Conservation (phyloP, 2,113 vertebrate species). For the Galbula dea region DNA sequence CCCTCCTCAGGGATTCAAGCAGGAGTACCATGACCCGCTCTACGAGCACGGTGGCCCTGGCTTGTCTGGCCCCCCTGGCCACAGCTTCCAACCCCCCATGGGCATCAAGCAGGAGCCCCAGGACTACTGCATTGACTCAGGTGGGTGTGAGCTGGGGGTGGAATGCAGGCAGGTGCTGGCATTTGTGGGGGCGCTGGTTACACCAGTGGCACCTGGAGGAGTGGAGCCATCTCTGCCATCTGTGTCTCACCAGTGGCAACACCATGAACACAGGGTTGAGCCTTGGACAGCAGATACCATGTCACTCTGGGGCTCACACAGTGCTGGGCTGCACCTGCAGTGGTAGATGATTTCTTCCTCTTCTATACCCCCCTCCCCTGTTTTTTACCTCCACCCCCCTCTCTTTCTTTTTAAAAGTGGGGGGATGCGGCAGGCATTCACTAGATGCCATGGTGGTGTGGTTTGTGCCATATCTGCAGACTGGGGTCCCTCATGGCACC, state of each 20-base stretch:
- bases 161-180: rapidly evolving
- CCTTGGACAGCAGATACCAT: rapidly evolving
- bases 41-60: constrained; percentile 86
- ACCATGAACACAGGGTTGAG: rapidly evolving
- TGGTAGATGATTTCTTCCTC: not conserved
- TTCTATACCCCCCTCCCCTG: too few relatives aligned
- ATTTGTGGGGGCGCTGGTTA: rapidly evolving
- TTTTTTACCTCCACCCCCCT: too few relatives aligned
- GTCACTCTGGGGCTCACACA: rapidly evolving
- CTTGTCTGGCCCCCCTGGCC: constrained; percentile 71
- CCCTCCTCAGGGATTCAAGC: constrained; percentile 91
- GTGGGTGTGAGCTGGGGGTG: constrained; percentile 65
- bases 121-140: constrained; percentile 96
- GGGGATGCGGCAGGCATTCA: rapidly evolving
- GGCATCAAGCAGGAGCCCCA: constrained; percentile 95
- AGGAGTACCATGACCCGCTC: constrained; percentile 88
- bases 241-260: rapidly evolving
- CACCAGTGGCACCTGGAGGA: not conserved
- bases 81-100: constrained; percentile 84
- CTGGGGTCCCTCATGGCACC: not conserved
- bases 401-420: not conserved
- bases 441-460: rapidly evolving
- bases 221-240: not conserved
- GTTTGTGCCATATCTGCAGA: rapidly evolving
- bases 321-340: not conserved